Percentiles rank a stretch among this genome's conserved stretches.
phyloP scores from a whole-genome alignment of 2,113 vertebrate genomes.

The Acanthisitta chloris region DNA sequence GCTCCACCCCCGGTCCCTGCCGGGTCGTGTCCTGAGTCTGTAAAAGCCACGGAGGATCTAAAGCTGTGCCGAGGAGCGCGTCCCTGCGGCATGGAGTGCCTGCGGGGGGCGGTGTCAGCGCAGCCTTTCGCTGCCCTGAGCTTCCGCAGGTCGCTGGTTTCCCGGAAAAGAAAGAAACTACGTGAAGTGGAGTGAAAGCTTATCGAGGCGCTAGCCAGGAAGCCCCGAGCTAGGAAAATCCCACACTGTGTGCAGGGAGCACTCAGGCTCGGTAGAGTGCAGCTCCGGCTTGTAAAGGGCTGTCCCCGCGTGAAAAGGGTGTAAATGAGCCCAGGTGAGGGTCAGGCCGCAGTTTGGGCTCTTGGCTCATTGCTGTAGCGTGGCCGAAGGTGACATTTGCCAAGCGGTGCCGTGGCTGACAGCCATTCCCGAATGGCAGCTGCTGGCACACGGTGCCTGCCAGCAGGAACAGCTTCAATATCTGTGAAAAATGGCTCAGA shows the following conservation, averaged over 20 bases:
- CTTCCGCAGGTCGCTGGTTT: not conserved
- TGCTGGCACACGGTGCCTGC: not conserved
- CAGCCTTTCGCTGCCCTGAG: not conserved
- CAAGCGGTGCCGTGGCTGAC: not conserved
- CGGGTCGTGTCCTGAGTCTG: too few species aligned
- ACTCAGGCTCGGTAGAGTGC: accelerated
- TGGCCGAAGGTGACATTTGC: not conserved
- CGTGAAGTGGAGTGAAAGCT: not conserved
- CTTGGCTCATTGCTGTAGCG: not conserved
- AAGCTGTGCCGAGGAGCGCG: not conserved
- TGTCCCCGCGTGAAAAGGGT: not conserved
- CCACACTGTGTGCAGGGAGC: accelerated
- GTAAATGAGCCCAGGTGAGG: not conserved
- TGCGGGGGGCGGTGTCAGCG: not conserved
- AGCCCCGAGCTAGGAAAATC: not conserved
- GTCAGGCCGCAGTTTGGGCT: not conserved
- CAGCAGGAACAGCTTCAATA: not conserved
- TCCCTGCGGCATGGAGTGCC: accelerated
- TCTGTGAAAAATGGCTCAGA: not conserved
- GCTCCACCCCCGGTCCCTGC: constrained; percentile 14
- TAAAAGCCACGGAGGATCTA: accelerated
- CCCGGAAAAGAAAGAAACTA: not conserved
- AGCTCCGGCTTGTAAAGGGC: not conserved
- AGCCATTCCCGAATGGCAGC: not conserved
- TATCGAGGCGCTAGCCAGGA: not conserved